A percentile compares a stretch with the other conserved stretches of the same genome.
These are phyloP conservation scores for Zygothrica quintamaculata DNA, from an alignment of 2,888 invertebrate species.

Conservation along the genomic window DNA sequence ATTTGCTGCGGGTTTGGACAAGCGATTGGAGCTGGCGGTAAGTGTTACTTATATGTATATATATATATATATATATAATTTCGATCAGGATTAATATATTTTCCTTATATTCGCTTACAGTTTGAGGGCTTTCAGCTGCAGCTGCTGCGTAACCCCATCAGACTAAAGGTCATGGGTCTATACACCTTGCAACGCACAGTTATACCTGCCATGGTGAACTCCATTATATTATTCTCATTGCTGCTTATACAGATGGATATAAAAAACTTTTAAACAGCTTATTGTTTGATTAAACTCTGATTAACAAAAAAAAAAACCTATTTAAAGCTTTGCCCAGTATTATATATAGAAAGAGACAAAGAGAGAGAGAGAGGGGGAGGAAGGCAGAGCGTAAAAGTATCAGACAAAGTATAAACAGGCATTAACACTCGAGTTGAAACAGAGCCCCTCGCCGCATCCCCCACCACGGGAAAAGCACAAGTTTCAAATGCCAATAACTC, in stretches of 20 bases:
- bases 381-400: too few species aligned
- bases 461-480: too few species aligned
- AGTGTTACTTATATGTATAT: too few species aligned
- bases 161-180: constrained; percentile 40
- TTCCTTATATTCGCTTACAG: constrained; percentile 18
- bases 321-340: too few species aligned
- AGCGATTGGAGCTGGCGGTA: constrained; percentile 43
- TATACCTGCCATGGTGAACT: constrained; percentile 2
- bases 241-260: constrained; percentile 60
- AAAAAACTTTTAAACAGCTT: constrained; percentile 29
- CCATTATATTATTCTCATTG: constrained; percentile 44
- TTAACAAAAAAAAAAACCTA: not conserved
- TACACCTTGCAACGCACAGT: constrained; percentile 21
- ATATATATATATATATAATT: too few species aligned
- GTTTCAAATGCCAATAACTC: constrained; percentile 70
- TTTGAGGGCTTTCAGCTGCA: constrained; percentile 59
- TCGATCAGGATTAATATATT: too few species aligned
- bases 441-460: constrained; percentile 9
- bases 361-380: not conserved
- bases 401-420: constrained; percentile 30
- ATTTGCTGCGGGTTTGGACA: constrained; percentile 37
- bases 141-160: constrained; percentile 45
- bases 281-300: not conserved
- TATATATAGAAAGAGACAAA: constrained; percentile 1
- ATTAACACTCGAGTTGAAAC: constrained; percentile 22